These are phyloP conservation scores for Lasioglossum baleicum DNA, from an alignment of 1,140 invertebrate genomes.

Conservation along the genomic window DNA sequence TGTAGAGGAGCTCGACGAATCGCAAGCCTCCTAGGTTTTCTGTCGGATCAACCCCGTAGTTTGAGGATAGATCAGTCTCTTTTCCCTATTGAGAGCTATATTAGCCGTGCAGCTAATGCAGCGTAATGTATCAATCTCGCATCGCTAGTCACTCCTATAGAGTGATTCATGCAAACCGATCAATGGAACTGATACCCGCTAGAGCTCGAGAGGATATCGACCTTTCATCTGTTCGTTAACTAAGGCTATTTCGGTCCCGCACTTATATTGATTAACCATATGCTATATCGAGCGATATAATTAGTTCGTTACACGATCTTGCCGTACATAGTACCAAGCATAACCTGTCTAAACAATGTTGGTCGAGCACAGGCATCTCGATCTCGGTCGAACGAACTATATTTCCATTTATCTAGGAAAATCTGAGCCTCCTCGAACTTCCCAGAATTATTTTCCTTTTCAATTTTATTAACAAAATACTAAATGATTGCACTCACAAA, in stretches of 20 bases:
- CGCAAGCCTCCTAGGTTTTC: neutral
- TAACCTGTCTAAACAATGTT: too few species aligned
- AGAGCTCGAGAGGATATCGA: neutral
- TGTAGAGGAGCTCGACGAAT: too few species aligned
- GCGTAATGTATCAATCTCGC: neutral
- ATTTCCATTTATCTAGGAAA: too few species aligned
- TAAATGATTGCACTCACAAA: too few species aligned
- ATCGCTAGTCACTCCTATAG: neutral
- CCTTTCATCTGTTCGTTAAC: neutral
- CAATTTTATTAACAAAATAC: too few species aligned
- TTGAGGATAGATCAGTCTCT: neutral
- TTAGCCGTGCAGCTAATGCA: neutral
- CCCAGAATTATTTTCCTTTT: too few species aligned
- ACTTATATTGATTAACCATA: neutral
- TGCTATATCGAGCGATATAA: neutral
- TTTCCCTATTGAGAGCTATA: conserved; percentile 1
- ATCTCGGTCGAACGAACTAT: too few species aligned
- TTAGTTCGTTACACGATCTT: neutral
- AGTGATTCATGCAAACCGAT: neutral
- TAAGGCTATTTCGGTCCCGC: neutral
- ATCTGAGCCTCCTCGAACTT: too few species aligned
- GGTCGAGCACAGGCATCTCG: too few species aligned
- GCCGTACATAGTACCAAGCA: too few species aligned
- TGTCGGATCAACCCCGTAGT: neutral
- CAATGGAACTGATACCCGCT: neutral